Percentiles rank a stretch among this genome's conserved stretches.
phyloP scores from a whole-genome alignment of 2,888 invertebrate genomes.

The Trichogramma dendrolimi region DNA sequence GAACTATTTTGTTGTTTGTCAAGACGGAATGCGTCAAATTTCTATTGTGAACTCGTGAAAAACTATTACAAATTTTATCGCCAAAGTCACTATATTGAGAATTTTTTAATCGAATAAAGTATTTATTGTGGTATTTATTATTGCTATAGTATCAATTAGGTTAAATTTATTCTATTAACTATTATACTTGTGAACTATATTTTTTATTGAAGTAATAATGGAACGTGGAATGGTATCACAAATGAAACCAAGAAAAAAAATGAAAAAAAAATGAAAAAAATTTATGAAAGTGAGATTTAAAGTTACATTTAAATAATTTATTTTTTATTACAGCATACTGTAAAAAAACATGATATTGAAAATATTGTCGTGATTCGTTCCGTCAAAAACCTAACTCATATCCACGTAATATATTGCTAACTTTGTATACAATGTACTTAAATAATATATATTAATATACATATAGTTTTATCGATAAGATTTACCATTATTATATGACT shows the following conservation, averaged over 20 bases:
- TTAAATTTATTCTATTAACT: slow-evolving; percentile 32
- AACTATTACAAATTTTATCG: slow-evolving; percentile 27
- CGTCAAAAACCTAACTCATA: slow-evolving; percentile 35
- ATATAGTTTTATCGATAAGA: slow-evolving; percentile 24
- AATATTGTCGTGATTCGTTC: slow-evolving; percentile 34
- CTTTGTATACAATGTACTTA: slow-evolving; percentile 33
- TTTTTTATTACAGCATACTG: slow-evolving; percentile 34
- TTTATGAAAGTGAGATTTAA: slow-evolving; percentile 23
- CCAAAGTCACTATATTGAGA: slow-evolving; percentile 25
- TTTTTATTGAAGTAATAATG: slow-evolving; percentile 36
- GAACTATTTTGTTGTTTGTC: too few species aligned
- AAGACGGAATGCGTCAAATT: too few species aligned
- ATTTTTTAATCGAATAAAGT: slow-evolving; percentile 5
- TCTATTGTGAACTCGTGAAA: too few species aligned
- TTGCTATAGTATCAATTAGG: slow-evolving; percentile 27
- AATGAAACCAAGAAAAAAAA: slow-evolving; percentile 8
- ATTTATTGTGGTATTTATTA: slow-evolving; percentile 15
- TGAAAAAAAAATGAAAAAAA: slow-evolving; percentile 4
- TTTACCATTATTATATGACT: slow-evolving; percentile 26
- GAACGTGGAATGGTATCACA: slow-evolving; percentile 21
- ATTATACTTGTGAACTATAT: slow-evolving; percentile 33
- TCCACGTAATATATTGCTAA: slow-evolving; percentile 31
- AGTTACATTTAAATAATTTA: slow-evolving; percentile 35
- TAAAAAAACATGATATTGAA: not conserved
- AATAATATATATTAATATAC: slow-evolving; percentile 26